Conservation (phyloP, 2,113 vertebrate species). For the Scytalopus superciliaris region DNA sequence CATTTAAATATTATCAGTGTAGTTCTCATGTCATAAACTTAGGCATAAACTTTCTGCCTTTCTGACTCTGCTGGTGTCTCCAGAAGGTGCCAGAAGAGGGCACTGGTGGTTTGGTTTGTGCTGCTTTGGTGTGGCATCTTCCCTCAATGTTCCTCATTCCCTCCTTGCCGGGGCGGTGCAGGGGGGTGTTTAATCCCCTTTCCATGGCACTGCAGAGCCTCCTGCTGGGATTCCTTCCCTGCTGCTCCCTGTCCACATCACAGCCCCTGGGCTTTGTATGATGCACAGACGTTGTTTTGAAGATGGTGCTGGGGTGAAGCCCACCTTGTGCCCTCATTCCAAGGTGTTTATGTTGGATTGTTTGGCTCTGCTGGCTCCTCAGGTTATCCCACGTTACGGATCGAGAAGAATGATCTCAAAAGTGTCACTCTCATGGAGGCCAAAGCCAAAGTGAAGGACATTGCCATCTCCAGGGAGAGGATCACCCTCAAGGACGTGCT, state of each 20-base stretch:
- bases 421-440: constrained; percentile 94
- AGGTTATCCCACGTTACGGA: constrained; percentile 95
- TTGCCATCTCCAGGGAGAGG: constrained; percentile 94
- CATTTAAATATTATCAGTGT: neutral
- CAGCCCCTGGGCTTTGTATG: too few species aligned
- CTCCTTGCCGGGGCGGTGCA: neutral
- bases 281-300: too few species aligned
- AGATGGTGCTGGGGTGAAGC: too few species aligned
- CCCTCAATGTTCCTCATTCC: neutral
- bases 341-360: constrained; percentile 80
- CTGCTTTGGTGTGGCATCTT: neutral
- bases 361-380: constrained; percentile 82
- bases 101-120: neutral
- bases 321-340: too few species aligned
- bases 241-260: neutral
- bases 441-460: constrained; percentile 97
- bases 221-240: neutral
- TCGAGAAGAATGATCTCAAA: constrained; percentile 98
- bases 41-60: too few species aligned
- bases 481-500: constrained; percentile 94
- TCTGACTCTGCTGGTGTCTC: neutral
- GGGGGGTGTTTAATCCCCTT: neutral
- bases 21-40: neutral
- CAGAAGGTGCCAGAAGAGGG: constrained; percentile 27
- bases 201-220: neutral